Conservation (phyloP, 2,797 vertebrate genomes). For the Amblyraja radiata region DNA sequence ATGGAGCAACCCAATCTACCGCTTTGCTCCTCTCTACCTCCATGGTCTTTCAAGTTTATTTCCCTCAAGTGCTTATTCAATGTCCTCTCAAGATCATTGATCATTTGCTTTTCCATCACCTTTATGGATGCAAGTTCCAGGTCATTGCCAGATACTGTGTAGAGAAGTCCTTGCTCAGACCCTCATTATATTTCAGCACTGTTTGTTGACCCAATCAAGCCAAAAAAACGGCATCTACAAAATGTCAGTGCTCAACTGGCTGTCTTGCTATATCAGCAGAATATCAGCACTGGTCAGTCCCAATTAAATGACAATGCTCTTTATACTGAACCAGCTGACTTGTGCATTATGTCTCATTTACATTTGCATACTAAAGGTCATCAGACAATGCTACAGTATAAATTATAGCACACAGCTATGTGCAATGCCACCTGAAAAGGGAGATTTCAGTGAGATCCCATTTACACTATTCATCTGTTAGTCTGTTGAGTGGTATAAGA, state of each 20-base stretch:
- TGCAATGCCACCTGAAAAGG: constrained; percentile 6
- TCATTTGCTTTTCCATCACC: too few species aligned
- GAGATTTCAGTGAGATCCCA: background rate
- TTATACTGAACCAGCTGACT: background rate
- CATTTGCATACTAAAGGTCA: constrained; percentile 20
- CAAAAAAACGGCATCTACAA: background rate
- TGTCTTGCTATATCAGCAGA: constrained; percentile 10
- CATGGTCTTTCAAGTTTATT: too few species aligned
- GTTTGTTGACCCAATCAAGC: background rate
- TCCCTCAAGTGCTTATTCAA: too few species aligned
- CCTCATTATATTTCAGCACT: background rate
- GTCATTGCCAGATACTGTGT: too few species aligned
- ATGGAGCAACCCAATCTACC: too few species aligned
- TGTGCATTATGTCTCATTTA: constrained; percentile 13
- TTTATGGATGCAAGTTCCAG: too few species aligned
- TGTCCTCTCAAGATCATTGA: too few species aligned
- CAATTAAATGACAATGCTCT: background rate
- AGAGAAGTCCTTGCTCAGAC: too few species aligned
- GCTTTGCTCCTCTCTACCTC: too few species aligned
- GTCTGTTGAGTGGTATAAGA: constrained; percentile 3
- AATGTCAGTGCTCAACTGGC: background rate
- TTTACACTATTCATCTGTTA: background rate
- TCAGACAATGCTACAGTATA: background rate
- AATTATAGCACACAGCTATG: background rate
- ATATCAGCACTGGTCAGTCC: background rate